Conservation (phyloP, 2,888 invertebrate genomes). For the Tenodera sinensis region DNA sequence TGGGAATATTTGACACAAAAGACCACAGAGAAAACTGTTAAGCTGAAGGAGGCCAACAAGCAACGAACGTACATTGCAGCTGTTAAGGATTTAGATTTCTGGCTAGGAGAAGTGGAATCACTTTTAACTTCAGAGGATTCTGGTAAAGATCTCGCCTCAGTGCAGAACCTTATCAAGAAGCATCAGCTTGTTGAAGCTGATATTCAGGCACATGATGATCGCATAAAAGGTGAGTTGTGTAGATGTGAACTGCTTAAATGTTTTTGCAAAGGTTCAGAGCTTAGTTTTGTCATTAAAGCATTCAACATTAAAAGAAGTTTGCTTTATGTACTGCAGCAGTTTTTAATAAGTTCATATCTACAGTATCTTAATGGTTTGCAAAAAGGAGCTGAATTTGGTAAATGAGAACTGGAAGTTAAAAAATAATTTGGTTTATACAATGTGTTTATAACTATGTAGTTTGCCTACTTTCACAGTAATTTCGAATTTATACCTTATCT, state of each 20-base stretch:
- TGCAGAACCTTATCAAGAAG: conserved; percentile 97
- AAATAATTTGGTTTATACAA: too few species aligned
- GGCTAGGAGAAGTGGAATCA: conserved; percentile 98
- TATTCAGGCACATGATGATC: conserved; percentile 93
- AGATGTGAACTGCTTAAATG: neutral
- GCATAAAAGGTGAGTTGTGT: conserved; percentile 65
- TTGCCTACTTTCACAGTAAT: too few species aligned
- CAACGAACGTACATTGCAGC: conserved; percentile 99
- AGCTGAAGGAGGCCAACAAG: conserved; percentile 98
- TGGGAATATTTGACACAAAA: conserved; percentile 98
- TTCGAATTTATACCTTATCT: too few species aligned
- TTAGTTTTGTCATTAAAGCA: neutral
- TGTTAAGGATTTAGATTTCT: conserved; percentile 99
- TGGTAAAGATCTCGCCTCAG: conserved; percentile 96
- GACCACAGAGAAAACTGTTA: conserved; percentile 96
- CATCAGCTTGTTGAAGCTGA: conserved; percentile 98
- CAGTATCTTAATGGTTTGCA: too few species aligned
- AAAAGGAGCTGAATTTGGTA: too few species aligned
- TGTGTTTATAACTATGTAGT: too few species aligned
- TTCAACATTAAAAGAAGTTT: neutral
- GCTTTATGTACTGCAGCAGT: neutral
- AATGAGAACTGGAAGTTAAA: too few species aligned
- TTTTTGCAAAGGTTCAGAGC: neutral
- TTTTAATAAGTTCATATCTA: too few species aligned
- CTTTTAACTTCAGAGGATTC: conserved; percentile 93